phyloP scores from a whole-genome alignment of 2,797 vertebrate genomes.

The Sebastes diploproa region DNA sequence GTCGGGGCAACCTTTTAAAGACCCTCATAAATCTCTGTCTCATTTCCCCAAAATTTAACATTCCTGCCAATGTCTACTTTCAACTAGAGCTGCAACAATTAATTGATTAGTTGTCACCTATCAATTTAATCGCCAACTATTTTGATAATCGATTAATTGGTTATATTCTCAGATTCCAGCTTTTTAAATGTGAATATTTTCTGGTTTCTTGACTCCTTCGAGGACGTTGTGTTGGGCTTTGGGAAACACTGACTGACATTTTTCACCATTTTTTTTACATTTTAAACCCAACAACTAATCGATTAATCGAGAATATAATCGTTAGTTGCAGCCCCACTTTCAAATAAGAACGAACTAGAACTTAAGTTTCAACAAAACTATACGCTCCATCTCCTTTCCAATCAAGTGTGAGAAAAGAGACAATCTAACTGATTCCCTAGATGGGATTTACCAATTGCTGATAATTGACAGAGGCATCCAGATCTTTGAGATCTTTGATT shows the following conservation, averaged over 20 bases:
- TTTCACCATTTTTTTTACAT: too few relatives aligned
- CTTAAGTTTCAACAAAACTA: neutral
- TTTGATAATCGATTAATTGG: too few relatives aligned
- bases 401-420: neutral
- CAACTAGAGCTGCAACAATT: neutral
- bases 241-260: too few relatives aligned
- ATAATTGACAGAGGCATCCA: neutral
- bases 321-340: neutral
- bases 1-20: neutral
- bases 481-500: neutral
- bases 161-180: too few relatives aligned
- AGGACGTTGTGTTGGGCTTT: too few relatives aligned
- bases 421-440: neutral
- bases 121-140: too few relatives aligned
- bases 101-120: too few relatives aligned
- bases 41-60: neutral
- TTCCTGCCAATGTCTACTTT: neutral
- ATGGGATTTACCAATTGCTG: neutral
- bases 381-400: neutral
- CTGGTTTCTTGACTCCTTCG: too few relatives aligned
- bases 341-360: neutral
- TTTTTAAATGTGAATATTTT: too few relatives aligned
- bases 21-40: neutral
- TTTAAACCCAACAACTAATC: too few relatives aligned
- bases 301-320: too few relatives aligned